Evolutionary conservation across 2,797 vertebrate genomes (phyloP).

Genomic region (Paedocypris micromegethes): DNA sequence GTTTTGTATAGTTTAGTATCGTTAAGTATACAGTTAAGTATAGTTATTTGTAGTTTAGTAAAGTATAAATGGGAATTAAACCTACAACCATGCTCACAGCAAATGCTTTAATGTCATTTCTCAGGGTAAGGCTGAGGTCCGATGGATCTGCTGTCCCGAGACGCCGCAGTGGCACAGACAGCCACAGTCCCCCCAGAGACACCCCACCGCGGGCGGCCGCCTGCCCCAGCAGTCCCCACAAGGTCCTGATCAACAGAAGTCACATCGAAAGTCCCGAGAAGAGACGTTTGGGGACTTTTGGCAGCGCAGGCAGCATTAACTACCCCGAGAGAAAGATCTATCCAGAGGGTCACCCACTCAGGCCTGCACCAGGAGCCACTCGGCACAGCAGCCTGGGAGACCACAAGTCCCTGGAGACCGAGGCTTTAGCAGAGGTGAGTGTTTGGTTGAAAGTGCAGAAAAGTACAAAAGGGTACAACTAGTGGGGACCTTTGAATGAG

Average conservation of each 20-base stretch:
- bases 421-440: slow-evolving; percentile 89
- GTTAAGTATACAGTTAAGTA: no score
- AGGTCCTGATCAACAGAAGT: slow-evolving; percentile 78
- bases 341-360: slow-evolving; percentile 82
- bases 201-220: slow-evolving; percentile 87
- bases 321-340: slow-evolving; percentile 85
- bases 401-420: slow-evolving; percentile 91
- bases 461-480: no score
- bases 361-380: slow-evolving; percentile 79
- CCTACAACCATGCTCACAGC: not conserved
- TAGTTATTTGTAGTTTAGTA: no score
- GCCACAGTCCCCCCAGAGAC: slow-evolving; percentile 85
- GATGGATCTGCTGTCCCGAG: slow-evolving; percentile 89
- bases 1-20: no score
- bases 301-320: slow-evolving; percentile 93
- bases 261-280: slow-evolving; percentile 92
- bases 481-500: no score
- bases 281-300: slow-evolving; percentile 87
- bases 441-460: no score
- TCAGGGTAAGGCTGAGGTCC: slow-evolving; percentile 86
- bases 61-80: no score
- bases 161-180: slow-evolving; percentile 79
- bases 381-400: slow-evolving; percentile 97
- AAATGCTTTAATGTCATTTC: slow-evolving; percentile 34
- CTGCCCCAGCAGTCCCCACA: slow-evolving; percentile 95